Base-by-base conservation (phyloP, 2,888 invertebrate species). In the Lumbricus terrestris region DNA sequence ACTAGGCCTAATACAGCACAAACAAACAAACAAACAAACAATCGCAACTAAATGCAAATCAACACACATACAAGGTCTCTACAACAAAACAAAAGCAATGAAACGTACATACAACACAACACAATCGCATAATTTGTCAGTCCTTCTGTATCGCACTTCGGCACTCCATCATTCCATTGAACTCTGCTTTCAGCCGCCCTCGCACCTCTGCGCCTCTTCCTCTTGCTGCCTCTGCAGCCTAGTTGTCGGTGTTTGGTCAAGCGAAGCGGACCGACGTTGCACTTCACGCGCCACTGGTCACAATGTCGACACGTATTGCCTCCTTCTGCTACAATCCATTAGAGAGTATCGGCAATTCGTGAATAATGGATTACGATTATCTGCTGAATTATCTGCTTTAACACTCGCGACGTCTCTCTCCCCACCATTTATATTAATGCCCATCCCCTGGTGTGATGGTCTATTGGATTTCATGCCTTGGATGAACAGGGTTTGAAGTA, bases 331-430 rank as follows among this genome's bases (percentile, higher is more conserved):
- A n/a, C n/a, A 69, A 69, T 69, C 69, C 69, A 69, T 69, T 69
- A 29, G n/a, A 69, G 8, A 29, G 69, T n/a, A n/a, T n/a, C 69
- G 69, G n/a, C 69, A 69, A 15, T 0, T 69, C 69, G n/a, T 69
- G 69, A 69, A 69, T 69, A 69, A 69, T 69, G 69, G 69, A 69
- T n/a, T 69, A n/a, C 69, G 69, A 69, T 69, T 69, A 69, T 69
- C n/a, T n/a, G 69, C n/a, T n/a, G 69, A 69, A 69, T 69, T n/a
- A 69, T 69, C 69, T n/a, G 29, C 69, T n/a, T 8, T 69, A n/a
- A 69, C 69, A 29, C 47, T n/a, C 69, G 29, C 69, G 5, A 69
- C 69, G 69, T 69, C n/a, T 69, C n/a, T n/a, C n/a, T 16, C 54
- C 69, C 69, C 69, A 4, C 69, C 29, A 16, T 29, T n/a, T 11